A percentile compares a stretch with the other conserved stretches of the same genome.
Evolutionary conservation across 2,888 invertebrate genomes (phyloP).

Genomic region (Microplitis manilae): DNA sequence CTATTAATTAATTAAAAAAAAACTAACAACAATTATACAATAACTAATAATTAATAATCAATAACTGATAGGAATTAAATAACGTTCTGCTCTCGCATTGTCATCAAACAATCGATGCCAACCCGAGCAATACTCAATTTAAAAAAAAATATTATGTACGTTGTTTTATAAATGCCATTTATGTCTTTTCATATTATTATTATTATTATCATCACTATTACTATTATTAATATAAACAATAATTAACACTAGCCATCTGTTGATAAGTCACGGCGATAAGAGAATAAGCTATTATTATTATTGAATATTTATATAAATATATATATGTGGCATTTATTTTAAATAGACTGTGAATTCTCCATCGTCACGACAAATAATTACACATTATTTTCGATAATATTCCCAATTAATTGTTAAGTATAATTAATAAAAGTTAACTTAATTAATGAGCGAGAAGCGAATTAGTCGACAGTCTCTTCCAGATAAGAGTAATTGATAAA

Average conservation of each 20-base stretch:
- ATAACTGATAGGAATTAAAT: neutral
- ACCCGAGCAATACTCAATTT: slow-evolving; percentile 27
- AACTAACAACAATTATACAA: neutral
- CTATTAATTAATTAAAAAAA: neutral
- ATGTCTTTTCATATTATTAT: neutral
- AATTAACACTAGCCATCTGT: neutral
- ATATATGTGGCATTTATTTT: slow-evolving; percentile 56
- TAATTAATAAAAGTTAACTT: slow-evolving; percentile 45
- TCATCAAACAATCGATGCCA: slow-evolving; percentile 18
- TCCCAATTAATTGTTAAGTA: slow-evolving; percentile 63
- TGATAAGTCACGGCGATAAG: slow-evolving; percentile 9
- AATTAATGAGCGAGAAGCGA: slow-evolving; percentile 44
- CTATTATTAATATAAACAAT: neutral
- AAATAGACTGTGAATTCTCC: slow-evolving; percentile 54
- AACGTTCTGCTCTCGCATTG: slow-evolving; percentile 14
- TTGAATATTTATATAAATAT: slow-evolving; percentile 10
- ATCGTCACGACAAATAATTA: slow-evolving; percentile 59
- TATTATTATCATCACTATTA: neutral
- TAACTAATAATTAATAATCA: neutral
- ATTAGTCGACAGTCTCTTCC: slow-evolving; percentile 58
- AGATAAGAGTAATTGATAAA: slow-evolving; percentile 53
- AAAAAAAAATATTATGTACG: slow-evolving; percentile 1
- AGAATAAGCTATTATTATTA: slow-evolving; percentile 8
- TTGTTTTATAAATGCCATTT: slow-evolving; percentile 27
- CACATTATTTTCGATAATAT: slow-evolving; percentile 65